phyloP scores from a whole-genome alignment of 2,113 vertebrate genomes.

The Corapipo altera region DNA sequence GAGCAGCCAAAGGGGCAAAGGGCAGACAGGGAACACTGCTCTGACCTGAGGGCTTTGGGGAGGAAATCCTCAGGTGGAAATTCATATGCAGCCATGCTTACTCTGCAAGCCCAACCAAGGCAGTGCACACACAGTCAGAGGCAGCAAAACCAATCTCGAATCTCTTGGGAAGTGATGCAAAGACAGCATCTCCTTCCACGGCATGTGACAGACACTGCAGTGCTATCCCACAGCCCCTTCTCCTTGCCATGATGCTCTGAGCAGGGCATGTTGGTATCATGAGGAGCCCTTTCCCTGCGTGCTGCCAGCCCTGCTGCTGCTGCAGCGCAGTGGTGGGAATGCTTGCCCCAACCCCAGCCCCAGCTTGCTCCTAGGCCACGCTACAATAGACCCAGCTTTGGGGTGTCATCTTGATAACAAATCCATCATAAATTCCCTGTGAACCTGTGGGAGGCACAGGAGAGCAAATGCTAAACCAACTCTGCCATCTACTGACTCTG shows the following conservation, averaged over 20 bases:
- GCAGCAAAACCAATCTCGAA: neutral
- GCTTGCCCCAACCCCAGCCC: neutral
- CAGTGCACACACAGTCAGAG: accelerated
- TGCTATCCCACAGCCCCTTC: neutral
- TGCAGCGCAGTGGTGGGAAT: accelerated
- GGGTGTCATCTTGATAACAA: neutral
- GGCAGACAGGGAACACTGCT: neutral
- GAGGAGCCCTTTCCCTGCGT: neutral
- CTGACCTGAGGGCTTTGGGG: neutral
- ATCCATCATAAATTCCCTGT: neutral
- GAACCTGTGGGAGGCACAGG: neutral
- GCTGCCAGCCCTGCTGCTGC: neutral
- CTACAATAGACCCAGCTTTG: neutral
- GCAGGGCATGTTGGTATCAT: neutral
- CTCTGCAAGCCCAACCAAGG: neutral
- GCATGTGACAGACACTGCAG: neutral
- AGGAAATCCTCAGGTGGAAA: neutral
- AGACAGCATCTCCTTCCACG: neutral
- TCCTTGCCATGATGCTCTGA: accelerated
- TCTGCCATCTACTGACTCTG: conserved; percentile 53
- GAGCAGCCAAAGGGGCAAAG: neutral
- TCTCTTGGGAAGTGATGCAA: neutral
- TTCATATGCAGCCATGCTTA: accelerated
- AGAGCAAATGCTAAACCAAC: conserved; percentile 15
- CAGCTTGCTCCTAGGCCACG: neutral